phyloP scores from a whole-genome alignment of 2,113 vertebrate species.

The Butorides virescens region DNA sequence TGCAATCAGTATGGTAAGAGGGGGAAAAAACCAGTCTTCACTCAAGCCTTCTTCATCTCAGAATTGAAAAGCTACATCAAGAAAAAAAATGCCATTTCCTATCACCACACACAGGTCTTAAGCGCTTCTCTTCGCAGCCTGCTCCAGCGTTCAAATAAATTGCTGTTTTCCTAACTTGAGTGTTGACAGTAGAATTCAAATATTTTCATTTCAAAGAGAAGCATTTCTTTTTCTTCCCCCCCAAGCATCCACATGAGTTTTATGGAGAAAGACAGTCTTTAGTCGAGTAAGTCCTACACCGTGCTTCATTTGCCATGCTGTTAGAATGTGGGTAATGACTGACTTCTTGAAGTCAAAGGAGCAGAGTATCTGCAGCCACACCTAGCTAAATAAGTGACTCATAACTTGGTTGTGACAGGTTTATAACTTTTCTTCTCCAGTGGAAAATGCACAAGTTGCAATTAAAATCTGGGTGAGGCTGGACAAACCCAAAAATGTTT shows the following conservation, averaged over 20 bases:
- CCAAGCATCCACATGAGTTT: not conserved
- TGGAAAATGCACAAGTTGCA: not conserved
- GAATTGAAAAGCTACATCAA: not conserved
- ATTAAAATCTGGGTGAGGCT: conserved; percentile 48
- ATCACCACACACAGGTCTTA: not conserved
- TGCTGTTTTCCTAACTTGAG: not conserved
- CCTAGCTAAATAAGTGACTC: not conserved
- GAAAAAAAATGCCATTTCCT: not conserved
- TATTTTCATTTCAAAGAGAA: not conserved
- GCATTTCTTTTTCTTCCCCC: not conserved
- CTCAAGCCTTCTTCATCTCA: not conserved
- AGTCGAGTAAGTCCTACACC: not conserved
- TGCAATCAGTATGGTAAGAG: not conserved
- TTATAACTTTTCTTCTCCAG: not conserved
- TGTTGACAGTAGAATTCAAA: not conserved
- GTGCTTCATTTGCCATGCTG: not conserved
- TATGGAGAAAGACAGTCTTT: not conserved
- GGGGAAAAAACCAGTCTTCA: not conserved
- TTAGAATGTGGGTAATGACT: not conserved
- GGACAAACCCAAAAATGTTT: conserved; percentile 7
- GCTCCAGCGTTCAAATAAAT: not conserved
- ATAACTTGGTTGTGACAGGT: not conserved
- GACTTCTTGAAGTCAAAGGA: not conserved
- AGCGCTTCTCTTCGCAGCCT: not conserved
- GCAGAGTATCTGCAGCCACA: not conserved